Percentiles rank a stretch among this genome's conserved stretches.
Evolutionary conservation across 1,140 invertebrate species (phyloP).

Genomic region (Eurytemora carolleeae): DNA sequence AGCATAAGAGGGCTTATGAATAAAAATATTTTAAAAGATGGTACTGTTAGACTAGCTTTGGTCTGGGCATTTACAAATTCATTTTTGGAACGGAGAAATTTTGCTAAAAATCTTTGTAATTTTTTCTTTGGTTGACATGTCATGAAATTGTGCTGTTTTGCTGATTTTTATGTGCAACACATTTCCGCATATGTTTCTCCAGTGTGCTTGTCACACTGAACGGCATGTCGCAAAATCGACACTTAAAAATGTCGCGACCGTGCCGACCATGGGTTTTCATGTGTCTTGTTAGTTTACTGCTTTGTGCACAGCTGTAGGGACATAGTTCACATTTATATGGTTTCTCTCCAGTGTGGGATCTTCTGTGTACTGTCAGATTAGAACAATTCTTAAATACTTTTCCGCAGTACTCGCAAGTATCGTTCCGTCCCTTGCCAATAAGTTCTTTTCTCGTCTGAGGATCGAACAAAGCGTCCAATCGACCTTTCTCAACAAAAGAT

Average conservation of each 20-base stretch:
- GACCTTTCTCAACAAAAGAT: slow-evolving; percentile 3
- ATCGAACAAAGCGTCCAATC: slow-evolving; percentile 18
- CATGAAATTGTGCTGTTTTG: too few species aligned
- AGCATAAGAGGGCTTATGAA: too few species aligned
- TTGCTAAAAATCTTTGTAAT: too few species aligned
- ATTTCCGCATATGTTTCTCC: too few species aligned
- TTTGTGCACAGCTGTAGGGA: slow-evolving; percentile 96
- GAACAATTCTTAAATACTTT: slow-evolving; percentile 98
- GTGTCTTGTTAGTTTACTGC: too few species aligned
- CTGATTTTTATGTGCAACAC: too few species aligned
- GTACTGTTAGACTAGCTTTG: too few species aligned
- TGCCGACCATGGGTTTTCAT: slow-evolving; percentile 98
- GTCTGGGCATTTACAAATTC: too few species aligned
- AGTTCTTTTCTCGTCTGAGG: slow-evolving; percentile 35
- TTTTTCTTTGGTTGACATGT: too few species aligned
- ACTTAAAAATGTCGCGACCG: slow-evolving; percentile 93
- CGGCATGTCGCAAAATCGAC: slow-evolving; percentile 97
- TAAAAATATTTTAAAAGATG: too few species aligned
- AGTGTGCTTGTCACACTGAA: slow-evolving; percentile 98
- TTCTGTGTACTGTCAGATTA: slow-evolving; percentile 83
- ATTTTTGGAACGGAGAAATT: too few species aligned
- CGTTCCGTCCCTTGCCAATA: slow-evolving; percentile 70
- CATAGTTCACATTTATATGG: slow-evolving; percentile 96
- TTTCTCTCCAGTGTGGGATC: too few species aligned
- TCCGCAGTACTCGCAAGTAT: slow-evolving; percentile 93